phyloP scores from a whole-genome alignment of 2,797 vertebrate species.

The Chiroxiphia lanceolata region DNA sequence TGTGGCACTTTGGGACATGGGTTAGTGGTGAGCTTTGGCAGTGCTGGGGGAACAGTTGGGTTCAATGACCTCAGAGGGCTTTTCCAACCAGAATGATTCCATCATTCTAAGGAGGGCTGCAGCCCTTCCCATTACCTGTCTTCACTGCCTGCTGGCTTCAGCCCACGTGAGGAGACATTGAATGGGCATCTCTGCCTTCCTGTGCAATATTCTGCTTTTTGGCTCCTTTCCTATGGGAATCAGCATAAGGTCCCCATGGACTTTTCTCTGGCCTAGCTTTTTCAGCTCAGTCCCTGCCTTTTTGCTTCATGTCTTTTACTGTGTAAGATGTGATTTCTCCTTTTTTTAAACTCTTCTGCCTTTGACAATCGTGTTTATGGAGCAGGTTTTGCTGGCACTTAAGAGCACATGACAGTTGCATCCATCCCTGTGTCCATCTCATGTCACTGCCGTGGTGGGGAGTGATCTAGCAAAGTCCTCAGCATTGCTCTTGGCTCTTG shows the following conservation, averaged over 20 bases:
- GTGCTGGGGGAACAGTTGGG: too few relatives aligned
- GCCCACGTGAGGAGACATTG: neutral
- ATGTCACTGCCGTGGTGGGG: neutral
- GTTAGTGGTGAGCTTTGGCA: too few relatives aligned
- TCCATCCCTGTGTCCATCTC: neutral
- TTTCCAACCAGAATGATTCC: too few relatives aligned
- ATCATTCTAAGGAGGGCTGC: too few relatives aligned
- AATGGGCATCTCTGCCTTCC: neutral
- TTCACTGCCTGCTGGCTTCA: neutral
- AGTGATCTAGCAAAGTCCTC: neutral
- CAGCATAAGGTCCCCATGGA: neutral
- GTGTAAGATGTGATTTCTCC: accelerated
- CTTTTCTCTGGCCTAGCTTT: neutral
- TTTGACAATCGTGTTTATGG: neutral
- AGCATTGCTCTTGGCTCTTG: neutral
- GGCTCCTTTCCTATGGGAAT: neutral
- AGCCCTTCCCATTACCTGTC: too few relatives aligned
- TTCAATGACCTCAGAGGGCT: too few relatives aligned
- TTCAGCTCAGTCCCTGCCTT: neutral
- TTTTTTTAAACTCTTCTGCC: neutral
- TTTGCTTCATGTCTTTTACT: neutral
- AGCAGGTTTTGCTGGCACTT: neutral
- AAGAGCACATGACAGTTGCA: neutral
- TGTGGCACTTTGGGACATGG: too few relatives aligned
- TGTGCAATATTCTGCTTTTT: neutral